Base-by-base conservation (phyloP, 2,113 vertebrate species). In the Lepidothrix coronata region DNA sequence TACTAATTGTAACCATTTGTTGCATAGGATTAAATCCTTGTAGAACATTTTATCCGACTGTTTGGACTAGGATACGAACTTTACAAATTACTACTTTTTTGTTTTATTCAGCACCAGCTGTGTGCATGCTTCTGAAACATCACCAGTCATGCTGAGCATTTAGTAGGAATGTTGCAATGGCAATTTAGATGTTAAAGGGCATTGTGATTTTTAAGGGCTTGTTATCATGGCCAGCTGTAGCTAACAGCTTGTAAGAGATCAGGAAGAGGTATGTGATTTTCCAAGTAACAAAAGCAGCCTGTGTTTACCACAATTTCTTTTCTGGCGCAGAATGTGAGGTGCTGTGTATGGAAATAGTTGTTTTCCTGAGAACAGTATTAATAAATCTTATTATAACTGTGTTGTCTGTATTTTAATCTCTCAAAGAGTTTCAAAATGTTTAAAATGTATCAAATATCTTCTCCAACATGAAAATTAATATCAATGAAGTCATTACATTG, bases 171-270 rank as follows among this genome's bases (percentile, higher is more conserved):
- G 82, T 81, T 92, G 85, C 95, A 92, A 74, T 68, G 87, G 92
- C 85, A 94, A 93, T 93, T 97, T 93, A 94, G 76, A 91, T 95
- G 85, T 72, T 95, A 93, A 97, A 97, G 93, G 91, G 73, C 88
- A 84, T 65, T 39, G 37, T 82, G 88, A 91, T 97, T 97, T 94
- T 95, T 93, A 93, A 94, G 91, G 79, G 89, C 90, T 93, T 93
- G 49, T 93, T 93, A 95, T 93, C 94, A 88, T 55, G 92, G 91
- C 90, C 95, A 97, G 89, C 84, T 96, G 91, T 90, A 93, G 83
- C 93, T 94, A 89, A 84, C 95, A 96, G 95, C 94, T 94, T 93
- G 93, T 61, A 96, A 90, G 85, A 91, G 84, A 95, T 74, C 59
- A 93, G 70, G 94, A 96, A 94, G 87, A 91, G 95, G 87, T 81